phyloP scores from a whole-genome alignment of 2,113 vertebrate species.

The Pelobates fuscus region DNA sequence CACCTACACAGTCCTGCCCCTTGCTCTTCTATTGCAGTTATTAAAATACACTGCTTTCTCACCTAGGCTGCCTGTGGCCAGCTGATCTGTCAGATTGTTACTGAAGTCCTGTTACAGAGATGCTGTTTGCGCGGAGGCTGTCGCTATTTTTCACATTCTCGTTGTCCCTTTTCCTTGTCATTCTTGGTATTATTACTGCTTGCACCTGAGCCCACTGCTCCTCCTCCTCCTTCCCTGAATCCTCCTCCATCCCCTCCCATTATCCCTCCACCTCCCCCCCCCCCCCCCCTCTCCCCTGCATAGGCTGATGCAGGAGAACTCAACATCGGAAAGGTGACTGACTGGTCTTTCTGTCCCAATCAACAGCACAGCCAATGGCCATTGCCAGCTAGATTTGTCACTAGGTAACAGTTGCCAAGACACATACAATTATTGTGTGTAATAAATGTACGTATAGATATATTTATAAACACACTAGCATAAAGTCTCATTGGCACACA shows the following conservation, averaged over 20 bases:
- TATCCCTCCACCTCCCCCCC: constrained; percentile 56
- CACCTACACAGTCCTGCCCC: constrained; percentile 36
- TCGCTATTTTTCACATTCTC: constrained; percentile 62
- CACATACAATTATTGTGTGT: constrained; percentile 45
- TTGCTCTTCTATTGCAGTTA: constrained; percentile 55
- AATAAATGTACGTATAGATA: neutral
- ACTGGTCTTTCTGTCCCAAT: constrained; percentile 66
- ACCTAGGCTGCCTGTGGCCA: constrained; percentile 60
- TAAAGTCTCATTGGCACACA: too few relatives aligned
- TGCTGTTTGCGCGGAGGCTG: constrained; percentile 62
- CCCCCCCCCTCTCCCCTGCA: constrained; percentile 50
- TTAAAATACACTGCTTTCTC: constrained; percentile 55
- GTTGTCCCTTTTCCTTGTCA: constrained; percentile 58
- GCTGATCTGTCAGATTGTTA: constrained; percentile 54
- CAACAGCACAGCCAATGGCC: constrained; percentile 74
- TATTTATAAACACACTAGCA: too few relatives aligned
- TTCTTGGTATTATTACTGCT: constrained; percentile 57
- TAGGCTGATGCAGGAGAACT: constrained; percentile 66
- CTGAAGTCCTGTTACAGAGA: constrained; percentile 54
- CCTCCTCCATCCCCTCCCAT: constrained; percentile 60
- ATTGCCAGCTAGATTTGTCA: constrained; percentile 71
- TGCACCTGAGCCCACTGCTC: constrained; percentile 79
- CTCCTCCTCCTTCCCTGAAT: constrained; percentile 47
- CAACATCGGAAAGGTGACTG: constrained; percentile 75
- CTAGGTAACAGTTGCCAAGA: constrained; percentile 84